Evolutionary conservation across 2,113 vertebrate genomes (phyloP).

Genomic region (Rhabdornis inornatus): DNA sequence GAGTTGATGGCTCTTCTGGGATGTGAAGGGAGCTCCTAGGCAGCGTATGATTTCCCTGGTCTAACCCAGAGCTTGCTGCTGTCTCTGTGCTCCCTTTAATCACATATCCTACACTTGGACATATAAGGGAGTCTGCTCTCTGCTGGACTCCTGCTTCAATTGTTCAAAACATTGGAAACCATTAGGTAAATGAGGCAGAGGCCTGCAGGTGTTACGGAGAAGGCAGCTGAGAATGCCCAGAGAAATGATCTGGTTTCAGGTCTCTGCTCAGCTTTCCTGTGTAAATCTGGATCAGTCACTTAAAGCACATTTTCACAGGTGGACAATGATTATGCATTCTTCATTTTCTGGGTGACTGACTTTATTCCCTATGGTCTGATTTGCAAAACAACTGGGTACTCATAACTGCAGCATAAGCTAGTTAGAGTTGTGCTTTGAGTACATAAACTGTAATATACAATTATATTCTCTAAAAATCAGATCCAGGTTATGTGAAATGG

Average conservation of each 20-base stretch:
- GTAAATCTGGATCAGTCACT: neutral
- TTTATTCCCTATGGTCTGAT: constrained; percentile 7
- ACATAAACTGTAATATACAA: neutral
- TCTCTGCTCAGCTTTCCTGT: neutral
- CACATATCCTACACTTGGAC: neutral
- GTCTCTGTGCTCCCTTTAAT: neutral
- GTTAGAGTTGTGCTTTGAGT: constrained; percentile 2
- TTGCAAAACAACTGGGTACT: neutral
- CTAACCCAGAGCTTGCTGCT: accelerated
- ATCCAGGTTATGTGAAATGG: neutral
- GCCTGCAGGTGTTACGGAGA: neutral
- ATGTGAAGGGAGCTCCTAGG: neutral
- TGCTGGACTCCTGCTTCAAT: neutral
- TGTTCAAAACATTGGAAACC: neutral
- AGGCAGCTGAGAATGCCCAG: neutral
- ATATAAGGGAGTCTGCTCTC: neutral
- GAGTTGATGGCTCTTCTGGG: neutral
- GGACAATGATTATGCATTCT: neutral
- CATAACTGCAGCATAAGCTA: neutral
- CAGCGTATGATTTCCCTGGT: neutral
- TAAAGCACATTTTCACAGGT: neutral
- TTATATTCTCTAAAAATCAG: neutral
- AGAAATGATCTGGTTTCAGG: neutral
- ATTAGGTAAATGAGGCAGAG: neutral
- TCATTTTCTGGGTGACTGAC: constrained; percentile 31